Conservation (phyloP, 2,888 invertebrate genomes). For the Ectemnius continuus region DNA sequence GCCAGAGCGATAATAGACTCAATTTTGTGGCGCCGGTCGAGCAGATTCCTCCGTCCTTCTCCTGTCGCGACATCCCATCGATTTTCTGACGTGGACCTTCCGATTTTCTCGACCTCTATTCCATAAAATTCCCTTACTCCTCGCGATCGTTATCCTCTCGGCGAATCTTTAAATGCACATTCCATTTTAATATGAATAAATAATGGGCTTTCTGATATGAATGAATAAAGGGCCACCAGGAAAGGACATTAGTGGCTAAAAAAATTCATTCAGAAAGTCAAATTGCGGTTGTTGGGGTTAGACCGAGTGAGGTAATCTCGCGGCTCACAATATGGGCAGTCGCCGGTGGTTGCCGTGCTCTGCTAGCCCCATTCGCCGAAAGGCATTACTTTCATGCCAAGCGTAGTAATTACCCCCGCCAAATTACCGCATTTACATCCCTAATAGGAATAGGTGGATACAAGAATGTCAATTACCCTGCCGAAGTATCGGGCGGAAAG, state of each 20-base stretch:
- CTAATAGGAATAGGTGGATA: conserved; percentile 69
- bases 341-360: conserved; percentile 39
- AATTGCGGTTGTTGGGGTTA: too few relatives aligned
- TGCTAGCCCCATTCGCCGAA: conserved; percentile 47
- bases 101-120: conserved; percentile 57
- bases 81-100: conserved; percentile 52
- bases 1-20: conserved; percentile 67
- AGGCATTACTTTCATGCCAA: conserved; percentile 65
- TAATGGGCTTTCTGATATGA: not conserved
- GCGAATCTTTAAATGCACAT: conserved; percentile 2
- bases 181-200: conserved; percentile 26
- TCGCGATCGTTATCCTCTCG: conserved; percentile 16
- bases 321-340: conserved; percentile 51
- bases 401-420: conserved; percentile 65
- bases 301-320: conserved; percentile 57
- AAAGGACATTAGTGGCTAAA: conserved; percentile 3
- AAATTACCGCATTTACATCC: conserved; percentile 72
- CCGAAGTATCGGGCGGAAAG: conserved; percentile 52
- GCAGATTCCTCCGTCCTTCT: conserved; percentile 52
- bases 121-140: conserved; percentile 48
- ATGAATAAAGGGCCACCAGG: too few relatives aligned
- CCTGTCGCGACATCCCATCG: conserved; percentile 57
- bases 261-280: conserved; percentile 51
- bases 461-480: conserved; percentile 64
- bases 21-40: conserved; percentile 62